Percentiles rank a stretch among this genome's conserved stretches.
These are phyloP conservation scores for Orchesellides sinensis DNA, from an alignment of 2,888 invertebrate species.

Conservation along the genomic window DNA sequence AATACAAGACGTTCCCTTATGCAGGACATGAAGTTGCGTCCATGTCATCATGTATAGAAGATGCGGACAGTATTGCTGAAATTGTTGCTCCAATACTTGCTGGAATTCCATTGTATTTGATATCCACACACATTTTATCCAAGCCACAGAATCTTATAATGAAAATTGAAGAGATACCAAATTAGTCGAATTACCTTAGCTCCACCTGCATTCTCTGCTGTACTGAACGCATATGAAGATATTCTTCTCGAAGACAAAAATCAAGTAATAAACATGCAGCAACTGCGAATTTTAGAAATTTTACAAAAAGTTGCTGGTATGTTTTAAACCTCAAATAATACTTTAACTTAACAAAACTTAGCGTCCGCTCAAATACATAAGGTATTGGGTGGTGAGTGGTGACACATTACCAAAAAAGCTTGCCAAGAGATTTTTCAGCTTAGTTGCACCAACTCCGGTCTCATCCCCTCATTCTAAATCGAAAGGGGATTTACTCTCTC, in stretches of 20 bases:
- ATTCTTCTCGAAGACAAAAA: conserved; percentile 5
- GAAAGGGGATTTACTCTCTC: not conserved
- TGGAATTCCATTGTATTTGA: conserved; percentile 84
- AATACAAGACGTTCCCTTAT: conserved; percentile 90
- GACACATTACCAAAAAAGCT: conserved; percentile 81
- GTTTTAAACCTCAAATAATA: too few species aligned
- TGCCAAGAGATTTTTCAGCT: conserved; percentile 82
- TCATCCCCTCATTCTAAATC: not conserved
- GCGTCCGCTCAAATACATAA: conserved; percentile 20
- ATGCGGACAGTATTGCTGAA: conserved; percentile 92
- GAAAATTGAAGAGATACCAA: conserved; percentile 12
- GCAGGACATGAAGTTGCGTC: conserved; percentile 82
- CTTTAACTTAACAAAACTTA: too few species aligned
- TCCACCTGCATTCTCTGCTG: conserved; percentile 13
- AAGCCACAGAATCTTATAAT: conserved; percentile 10
- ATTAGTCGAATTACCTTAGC: conserved; percentile 50
- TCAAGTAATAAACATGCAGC: too few species aligned
- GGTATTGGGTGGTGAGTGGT: conserved; percentile 79
- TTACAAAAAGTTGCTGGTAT: too few species aligned
- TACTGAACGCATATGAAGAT: conserved; percentile 34
- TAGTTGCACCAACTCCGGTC: conserved; percentile 80
- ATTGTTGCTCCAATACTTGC: conserved; percentile 91
- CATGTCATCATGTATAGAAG: conserved; percentile 94
- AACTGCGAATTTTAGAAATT: too few species aligned
- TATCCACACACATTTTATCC: conserved; percentile 81